Base-by-base conservation (phyloP, 2,888 invertebrate genomes). In the Boloria selene region DNA sequence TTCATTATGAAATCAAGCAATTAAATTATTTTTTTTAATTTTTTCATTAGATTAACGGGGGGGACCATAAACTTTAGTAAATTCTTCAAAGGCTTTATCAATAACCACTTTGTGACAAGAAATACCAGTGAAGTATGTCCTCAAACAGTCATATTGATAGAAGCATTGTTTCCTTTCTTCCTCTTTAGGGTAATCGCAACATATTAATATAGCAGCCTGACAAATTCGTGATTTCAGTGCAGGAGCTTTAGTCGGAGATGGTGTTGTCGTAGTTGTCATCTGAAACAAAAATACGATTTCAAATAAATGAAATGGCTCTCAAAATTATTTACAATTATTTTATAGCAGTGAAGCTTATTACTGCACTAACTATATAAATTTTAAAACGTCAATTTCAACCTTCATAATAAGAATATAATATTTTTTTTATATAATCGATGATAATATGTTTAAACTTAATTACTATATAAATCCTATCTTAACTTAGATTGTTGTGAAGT, bases 181-280 rank as follows among this genome's bases (percentile, higher is more conserved):
- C 31, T 59, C 49, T 3, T 49, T 38, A 38, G 31, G 10, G 0
- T 59, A 47, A 47, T 74, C 76, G 67, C 90, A 90, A 76, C 90
- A 90, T 2, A 81, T 76, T 0, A 90, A 73, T 50, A 87, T 78
- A 0, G 86, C 84, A 14, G 86, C 83, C 52, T 83, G 83, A 70
- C 90, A 90, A 65, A 74, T 73, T 3, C 73, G 74, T 0, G 82
- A 81, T 7, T n/a, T 44, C 42, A 42, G 14, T 65, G 14, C 64
- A 6, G 80, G 79, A 13, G 76, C 74, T 55, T 64, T 51, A 31
- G 79, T 74, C 58, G 79, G 7, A 31, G 31, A 6, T 31, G 31
- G 31, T 31, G 5, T 31, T 31, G 31, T 73, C n/a, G 51, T 44
- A 6, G 56, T 55, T 68, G 72, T 54, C 45, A 54, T 50, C 73